Evolutionary conservation across 2,113 vertebrate species (phyloP), one percentile per base, ranked within the genome.

Genomic region (Anarrhichthys ocellatus): DNA sequence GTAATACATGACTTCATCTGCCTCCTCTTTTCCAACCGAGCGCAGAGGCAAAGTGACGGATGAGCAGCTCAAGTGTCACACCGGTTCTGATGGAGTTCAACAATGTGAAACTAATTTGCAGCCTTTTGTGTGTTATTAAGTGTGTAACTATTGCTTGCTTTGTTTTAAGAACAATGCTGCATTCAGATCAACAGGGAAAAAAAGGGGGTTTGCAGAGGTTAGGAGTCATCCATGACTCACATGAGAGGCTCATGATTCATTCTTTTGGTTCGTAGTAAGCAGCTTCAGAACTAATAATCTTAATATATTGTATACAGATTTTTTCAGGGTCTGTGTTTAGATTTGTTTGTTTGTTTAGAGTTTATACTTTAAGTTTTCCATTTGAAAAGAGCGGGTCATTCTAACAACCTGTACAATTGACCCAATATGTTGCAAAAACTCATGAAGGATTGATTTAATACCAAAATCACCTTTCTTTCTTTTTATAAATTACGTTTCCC

Each of bases 151-250:
- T 38, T 15, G 22, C n/a, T 68, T 54, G 24, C 15, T 17, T 68
- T 5, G 29, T 2, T 29, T 29, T 4, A 62, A 17, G 27, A 34
- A 48, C 58, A 74, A 63, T 20, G 48, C 17, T 34, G 64, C 69
- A 14, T 65, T 79, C 46, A 73, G 27, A 56, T 70, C 34, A 52
- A 75, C 20, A 52, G 8, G 8, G 29, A 1, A 17, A 32, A 29
- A 20, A 18, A 7, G 5, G 18, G 48, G 54, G 3, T 22, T 46
- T 3, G 22, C 5, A 52, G 50, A 42, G 48, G 52, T 48, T 10
- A 20, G 46, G 80, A 86, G 61, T 76, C 82, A 78, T 44, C 48
- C 52, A 67, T 68, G 27, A 14, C 80, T 86, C 78, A 82, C 76
- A 22, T 52, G 76, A 76, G 56, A 36, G 2, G 6, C 15, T 3